A percentile compares a stretch with the other conserved stretches of the same genome.
Conservation (phyloP, 2,797 vertebrate genomes). For the Brotula barbata region DNA sequence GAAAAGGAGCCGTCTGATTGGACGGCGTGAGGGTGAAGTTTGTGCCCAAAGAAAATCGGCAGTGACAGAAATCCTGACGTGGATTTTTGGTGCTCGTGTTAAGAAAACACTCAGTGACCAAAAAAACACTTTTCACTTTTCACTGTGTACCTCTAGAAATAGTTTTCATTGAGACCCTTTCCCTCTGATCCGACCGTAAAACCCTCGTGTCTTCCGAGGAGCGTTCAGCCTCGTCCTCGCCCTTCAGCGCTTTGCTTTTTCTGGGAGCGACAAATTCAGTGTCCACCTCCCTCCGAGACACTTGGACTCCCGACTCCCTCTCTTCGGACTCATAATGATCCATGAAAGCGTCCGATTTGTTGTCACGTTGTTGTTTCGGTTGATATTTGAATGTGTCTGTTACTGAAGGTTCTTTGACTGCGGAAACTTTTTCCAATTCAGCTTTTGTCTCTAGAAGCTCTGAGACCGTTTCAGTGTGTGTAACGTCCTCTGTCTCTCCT, state of each 20-base stretch:
- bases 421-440: background rate
- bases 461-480: too few species aligned
- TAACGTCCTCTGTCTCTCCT: too few species aligned
- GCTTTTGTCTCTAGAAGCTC: too few species aligned
- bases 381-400: constrained; percentile 42
- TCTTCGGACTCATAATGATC: too few species aligned
- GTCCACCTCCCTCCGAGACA: constrained; percentile 11
- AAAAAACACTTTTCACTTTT: constrained; percentile 16
- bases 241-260: constrained; percentile 5
- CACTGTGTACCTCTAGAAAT: constrained; percentile 63
- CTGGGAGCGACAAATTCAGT: constrained; percentile 6
- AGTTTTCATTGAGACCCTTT: constrained; percentile 30
- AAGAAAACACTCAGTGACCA: constrained; percentile 58
- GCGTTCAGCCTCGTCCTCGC: constrained; percentile 17
- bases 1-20: too few species aligned
- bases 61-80: constrained; percentile 36
- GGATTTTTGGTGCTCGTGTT: constrained; percentile 50
- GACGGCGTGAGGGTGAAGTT: background rate
- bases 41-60: constrained; percentile 57
- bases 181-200: constrained; percentile 44
- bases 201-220: constrained; percentile 21
- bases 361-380: too few species aligned
- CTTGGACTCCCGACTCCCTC: background rate
- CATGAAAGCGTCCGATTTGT: too few species aligned
- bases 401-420: constrained; percentile 57